These are phyloP conservation scores for Leiothrix lutea DNA, from an alignment of 2,113 vertebrate species.

Conservation along the genomic window DNA sequence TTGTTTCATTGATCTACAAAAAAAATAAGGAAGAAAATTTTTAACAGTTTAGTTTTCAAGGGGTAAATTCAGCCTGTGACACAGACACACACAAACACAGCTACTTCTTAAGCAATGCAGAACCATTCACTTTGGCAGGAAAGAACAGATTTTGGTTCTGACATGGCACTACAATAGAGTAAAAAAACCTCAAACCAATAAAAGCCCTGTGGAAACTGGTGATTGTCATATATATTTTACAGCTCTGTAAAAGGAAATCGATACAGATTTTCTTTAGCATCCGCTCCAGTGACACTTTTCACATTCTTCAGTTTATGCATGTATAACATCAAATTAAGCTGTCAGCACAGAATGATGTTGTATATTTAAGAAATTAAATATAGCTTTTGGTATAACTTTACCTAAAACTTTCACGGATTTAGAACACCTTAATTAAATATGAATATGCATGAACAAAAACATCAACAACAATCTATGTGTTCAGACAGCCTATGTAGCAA, in stretches of 20 bases:
- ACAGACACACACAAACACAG: not conserved
- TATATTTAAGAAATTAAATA: not conserved
- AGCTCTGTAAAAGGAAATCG: not conserved
- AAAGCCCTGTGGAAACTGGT: not conserved
- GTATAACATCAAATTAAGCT: not conserved
- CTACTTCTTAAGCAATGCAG: not conserved
- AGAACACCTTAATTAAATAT: not conserved
- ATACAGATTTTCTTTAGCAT: not conserved
- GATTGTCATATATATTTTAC: not conserved
- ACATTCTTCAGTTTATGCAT: not conserved
- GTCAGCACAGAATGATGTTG: not conserved
- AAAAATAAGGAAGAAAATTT: not conserved
- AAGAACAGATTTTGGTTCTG: not conserved
- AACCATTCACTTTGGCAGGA: not conserved
- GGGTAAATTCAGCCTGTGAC: not conserved
- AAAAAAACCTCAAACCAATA: not conserved
- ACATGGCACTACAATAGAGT: not conserved
- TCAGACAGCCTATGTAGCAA: not conserved
- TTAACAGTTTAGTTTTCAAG: not conserved
- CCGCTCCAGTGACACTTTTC: not conserved
- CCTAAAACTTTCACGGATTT: not conserved
- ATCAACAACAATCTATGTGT: not conserved
- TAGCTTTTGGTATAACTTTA: not conserved
- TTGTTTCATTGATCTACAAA: not conserved
- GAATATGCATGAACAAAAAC: not conserved